Base-by-base conservation (phyloP, 2,888 invertebrate species). In the Urechis unicinctus region DNA sequence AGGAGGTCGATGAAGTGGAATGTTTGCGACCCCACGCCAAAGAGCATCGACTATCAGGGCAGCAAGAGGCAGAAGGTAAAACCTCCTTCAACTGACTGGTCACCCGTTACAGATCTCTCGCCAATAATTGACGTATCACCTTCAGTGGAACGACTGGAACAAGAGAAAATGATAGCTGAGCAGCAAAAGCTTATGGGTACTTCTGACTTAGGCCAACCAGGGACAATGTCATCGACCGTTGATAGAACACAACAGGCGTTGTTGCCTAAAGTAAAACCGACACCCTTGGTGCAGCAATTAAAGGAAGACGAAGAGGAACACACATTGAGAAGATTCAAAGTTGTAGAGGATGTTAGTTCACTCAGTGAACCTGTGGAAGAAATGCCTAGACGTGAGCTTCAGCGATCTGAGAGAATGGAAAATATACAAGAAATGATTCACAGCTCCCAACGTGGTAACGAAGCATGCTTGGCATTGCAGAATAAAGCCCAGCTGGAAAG, bases 101-200 rank as follows among this genome's bases (percentile, higher is more conserved):
- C 79, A 0, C 79, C 79, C 2, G 75, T 78, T 5, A 76, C 75
- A 31, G 80, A 80, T 53, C 66, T 80, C 2, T 80, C 79, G 1
- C 80, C 80, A 1, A 80, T 80, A 36, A 50, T 78, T 30, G 79
- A 80, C 62, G 79, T 79, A 2, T 79, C 79, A 0, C 79, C 79
- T 0, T 77, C 78, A 0, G 62, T 79, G 24, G 79, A 79, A 57
- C 74, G 75, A 30, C 76, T 77, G 0, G 79, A 78, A 53, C 73
- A 74, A 54, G 72, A 66, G 41, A 73, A 74, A 59, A 74, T 74
- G 75, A 56, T 73, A 30, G 71, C 70, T 2, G 68, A 70, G 50
- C 73, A 73, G 50, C 70, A 70, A 50, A 56, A 67, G 13, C 60
- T 68, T 53, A 58, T 67, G 43, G 67, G 48, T 6, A 36, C 9